A percentile compares a stretch with the other conserved stretches of the same genome.
These are phyloP conservation scores for Tachina grossa DNA, from an alignment of 2,888 invertebrate species.

Conservation along the genomic window DNA sequence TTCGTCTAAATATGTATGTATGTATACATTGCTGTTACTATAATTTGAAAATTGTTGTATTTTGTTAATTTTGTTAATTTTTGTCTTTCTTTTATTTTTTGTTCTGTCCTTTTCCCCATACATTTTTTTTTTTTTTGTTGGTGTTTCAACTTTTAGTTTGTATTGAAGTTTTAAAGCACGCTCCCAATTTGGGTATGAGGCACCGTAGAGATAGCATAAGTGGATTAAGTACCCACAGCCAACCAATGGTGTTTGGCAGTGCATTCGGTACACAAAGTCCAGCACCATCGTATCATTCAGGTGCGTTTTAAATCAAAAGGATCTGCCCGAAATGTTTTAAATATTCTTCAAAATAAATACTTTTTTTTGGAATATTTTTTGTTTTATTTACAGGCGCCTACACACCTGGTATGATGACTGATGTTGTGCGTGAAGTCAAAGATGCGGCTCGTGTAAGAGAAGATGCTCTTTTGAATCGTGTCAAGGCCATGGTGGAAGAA, in stretches of 20 bases:
- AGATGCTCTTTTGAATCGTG: slow-evolving; percentile 86
- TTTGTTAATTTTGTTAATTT: slow-evolving; percentile 62
- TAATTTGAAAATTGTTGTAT: slow-evolving; percentile 52
- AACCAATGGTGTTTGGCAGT: slow-evolving; percentile 82
- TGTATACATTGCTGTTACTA: slow-evolving; percentile 36
- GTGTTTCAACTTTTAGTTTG: slow-evolving; percentile 82
- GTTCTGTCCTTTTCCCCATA: slow-evolving; percentile 72
- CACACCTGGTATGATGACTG: slow-evolving; percentile 89
- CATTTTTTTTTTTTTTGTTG: slow-evolving; percentile 71
- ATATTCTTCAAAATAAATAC: background rate
- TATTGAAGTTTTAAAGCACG: slow-evolving; percentile 85
- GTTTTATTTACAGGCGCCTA: slow-evolving; percentile 83
- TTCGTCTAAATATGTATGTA: slow-evolving; percentile 34
- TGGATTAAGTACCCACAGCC: slow-evolving; percentile 83
- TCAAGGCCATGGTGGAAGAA: slow-evolving; percentile 82
- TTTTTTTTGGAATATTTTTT: background rate
- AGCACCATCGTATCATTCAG: slow-evolving; percentile 83
- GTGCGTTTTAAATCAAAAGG: slow-evolving; percentile 74
- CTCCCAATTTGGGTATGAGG: slow-evolving; percentile 84
- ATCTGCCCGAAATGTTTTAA: background rate
- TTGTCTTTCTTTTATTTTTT: slow-evolving; percentile 72
- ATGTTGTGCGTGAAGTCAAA: slow-evolving; percentile 88
- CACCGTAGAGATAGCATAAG: slow-evolving; percentile 84
- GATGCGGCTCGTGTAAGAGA: slow-evolving; percentile 89
- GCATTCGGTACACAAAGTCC: slow-evolving; percentile 83